A percentile compares a stretch with the other conserved stretches of the same genome.
Evolutionary conservation across 2,888 invertebrate genomes (phyloP).

Genomic region (Melinaea marsaeus): DNA sequence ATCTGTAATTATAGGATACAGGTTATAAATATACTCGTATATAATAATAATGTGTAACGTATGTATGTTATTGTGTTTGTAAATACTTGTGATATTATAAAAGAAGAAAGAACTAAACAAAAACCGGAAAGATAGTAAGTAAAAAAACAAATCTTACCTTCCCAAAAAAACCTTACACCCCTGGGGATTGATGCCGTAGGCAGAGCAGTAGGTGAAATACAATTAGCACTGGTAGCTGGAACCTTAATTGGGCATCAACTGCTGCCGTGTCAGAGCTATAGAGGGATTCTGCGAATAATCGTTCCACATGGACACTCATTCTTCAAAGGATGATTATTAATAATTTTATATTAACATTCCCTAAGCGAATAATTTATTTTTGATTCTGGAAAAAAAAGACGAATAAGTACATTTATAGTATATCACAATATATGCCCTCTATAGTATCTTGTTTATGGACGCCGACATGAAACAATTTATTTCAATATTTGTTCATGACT

Average conservation of each 20-base stretch:
- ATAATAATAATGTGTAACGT: no score
- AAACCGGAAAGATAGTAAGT: no score
- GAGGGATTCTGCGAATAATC: slow-evolving; percentile 89
- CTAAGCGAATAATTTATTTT: no score
- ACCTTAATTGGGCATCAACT: slow-evolving; percentile 93
- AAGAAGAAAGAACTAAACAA: no score
- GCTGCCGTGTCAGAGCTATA: slow-evolving; percentile 91
- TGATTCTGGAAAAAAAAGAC: no score
- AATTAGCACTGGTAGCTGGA: slow-evolving; percentile 93
- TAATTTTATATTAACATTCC: background rate
- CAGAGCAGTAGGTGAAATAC: slow-evolving; percentile 89
- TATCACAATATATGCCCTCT: no score
- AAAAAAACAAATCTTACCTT: slow-evolving; percentile 83
- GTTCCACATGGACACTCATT: slow-evolving; percentile 96
- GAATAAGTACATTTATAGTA: no score
- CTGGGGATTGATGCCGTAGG: slow-evolving; percentile 87
- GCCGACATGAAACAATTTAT: background rate
- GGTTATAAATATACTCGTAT: no score
- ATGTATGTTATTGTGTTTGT: no score
- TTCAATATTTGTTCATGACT: background rate
- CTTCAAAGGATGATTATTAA: slow-evolving; percentile 83
- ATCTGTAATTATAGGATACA: no score
- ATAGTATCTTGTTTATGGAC: background rate
- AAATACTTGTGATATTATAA: no score
- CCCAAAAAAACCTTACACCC: slow-evolving; percentile 90